phyloP scores from a whole-genome alignment of 35 echinoderm and acorn worm species.

The Ophioderma brevispina region DNA sequence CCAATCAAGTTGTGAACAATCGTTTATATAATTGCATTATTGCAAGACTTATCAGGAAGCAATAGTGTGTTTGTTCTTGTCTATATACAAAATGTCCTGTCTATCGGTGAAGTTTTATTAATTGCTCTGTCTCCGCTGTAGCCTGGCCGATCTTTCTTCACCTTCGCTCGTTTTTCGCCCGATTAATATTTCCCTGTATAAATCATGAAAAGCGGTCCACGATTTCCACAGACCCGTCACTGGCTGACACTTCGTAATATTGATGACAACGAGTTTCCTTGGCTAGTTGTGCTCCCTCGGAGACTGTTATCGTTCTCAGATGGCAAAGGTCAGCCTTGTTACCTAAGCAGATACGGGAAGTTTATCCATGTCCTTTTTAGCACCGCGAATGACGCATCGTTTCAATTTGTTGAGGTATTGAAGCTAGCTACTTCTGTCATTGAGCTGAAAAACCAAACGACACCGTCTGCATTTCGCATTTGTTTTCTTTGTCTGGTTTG shows the following conservation, averaged over 20 bases:
- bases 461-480: slow-evolving; percentile 70
- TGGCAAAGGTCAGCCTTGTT: slow-evolving; percentile 93
- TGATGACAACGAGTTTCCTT: slow-evolving; percentile 79
- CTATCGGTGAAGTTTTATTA: slow-evolving; percentile 93
- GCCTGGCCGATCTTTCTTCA: slow-evolving; percentile 82
- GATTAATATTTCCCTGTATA: slow-evolving; percentile 81
- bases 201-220: slow-evolving; percentile 80
- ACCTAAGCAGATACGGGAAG: slow-evolving; percentile 60
- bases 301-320: slow-evolving; percentile 55
- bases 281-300: slow-evolving; percentile 77
- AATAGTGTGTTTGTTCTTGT: slow-evolving; percentile 88
- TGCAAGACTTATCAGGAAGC: too few species aligned
- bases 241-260: slow-evolving; percentile 82
- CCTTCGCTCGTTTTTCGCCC: slow-evolving; percentile 87
- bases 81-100: slow-evolving; percentile 87
- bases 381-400: slow-evolving; percentile 6
- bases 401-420: slow-evolving; percentile 62
- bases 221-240: slow-evolving; percentile 62
- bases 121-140: slow-evolving; percentile 92
- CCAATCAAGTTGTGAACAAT: too few species aligned
- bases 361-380: slow-evolving; percentile 52
- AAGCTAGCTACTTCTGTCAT: slow-evolving; percentile 83
- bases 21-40: too few species aligned
- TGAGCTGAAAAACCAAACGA: slow-evolving; percentile 75
- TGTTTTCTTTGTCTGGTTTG: slow-evolving; percentile 65